phyloP scores from a whole-genome alignment of 1,140 invertebrate species.

The Lordiphosa mommai region DNA sequence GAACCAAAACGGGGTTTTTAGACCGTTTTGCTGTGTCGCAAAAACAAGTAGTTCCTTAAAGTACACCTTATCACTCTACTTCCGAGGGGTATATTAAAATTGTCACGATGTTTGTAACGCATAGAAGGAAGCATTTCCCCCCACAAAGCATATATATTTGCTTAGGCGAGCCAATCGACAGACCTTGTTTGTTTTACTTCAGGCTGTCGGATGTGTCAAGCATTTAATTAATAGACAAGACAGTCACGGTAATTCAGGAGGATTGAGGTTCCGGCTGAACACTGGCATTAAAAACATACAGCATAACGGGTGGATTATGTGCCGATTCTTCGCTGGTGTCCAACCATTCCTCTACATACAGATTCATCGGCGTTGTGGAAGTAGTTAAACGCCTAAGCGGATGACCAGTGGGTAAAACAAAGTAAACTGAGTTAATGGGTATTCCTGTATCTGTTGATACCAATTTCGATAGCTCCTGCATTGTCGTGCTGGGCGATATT shows the following conservation, averaged over 20 bases:
- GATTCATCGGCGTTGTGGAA: slow-evolving; percentile 32
- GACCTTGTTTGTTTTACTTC: too few relatives aligned
- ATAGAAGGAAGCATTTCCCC: too few relatives aligned
- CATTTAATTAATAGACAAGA: slow-evolving; percentile 16
- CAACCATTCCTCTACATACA: slow-evolving; percentile 58
- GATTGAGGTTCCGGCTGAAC: neutral
- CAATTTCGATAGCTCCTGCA: neutral
- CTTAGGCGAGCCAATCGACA: too few relatives aligned
- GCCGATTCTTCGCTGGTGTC: slow-evolving; percentile 36
- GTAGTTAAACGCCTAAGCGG: slow-evolving; percentile 24
- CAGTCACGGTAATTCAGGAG: neutral
- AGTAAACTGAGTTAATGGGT: neutral
- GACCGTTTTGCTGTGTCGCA: too few relatives aligned
- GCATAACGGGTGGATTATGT: slow-evolving; percentile 50
- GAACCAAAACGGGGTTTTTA: too few relatives aligned
- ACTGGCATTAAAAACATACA: slow-evolving; percentile 34
- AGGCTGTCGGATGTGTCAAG: too few relatives aligned
- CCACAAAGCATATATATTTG: too few relatives aligned
- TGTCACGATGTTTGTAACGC: too few relatives aligned
- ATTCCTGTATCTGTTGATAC: slow-evolving; percentile 38
- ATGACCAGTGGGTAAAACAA: slow-evolving; percentile 51
- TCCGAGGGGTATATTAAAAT: too few relatives aligned
- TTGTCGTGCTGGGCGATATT: slow-evolving; percentile 81
- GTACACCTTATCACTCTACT: too few relatives aligned
- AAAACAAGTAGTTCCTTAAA: too few relatives aligned